Conservation (phyloP, 2,113 vertebrate species). For the Eira barbara region DNA sequence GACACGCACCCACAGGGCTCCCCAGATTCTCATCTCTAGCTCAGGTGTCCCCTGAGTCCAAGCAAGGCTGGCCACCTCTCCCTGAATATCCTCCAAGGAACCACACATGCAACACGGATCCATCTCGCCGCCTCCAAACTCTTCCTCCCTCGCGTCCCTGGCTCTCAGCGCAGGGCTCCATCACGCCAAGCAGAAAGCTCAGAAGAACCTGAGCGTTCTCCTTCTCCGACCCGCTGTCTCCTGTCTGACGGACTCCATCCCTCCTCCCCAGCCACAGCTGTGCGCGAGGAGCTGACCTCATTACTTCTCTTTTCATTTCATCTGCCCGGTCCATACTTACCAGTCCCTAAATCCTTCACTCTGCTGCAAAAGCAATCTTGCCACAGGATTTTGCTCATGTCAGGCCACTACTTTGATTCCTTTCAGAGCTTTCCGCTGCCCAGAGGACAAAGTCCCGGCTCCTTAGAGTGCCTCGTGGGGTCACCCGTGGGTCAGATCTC, state of each 20-base stretch:
- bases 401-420: background rate
- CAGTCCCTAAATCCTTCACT: background rate
- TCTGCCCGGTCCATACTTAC: rapidly evolving
- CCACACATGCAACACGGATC: rapidly evolving
- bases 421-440: background rate
- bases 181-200: background rate
- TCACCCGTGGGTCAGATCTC: background rate
- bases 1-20: background rate
- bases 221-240: background rate
- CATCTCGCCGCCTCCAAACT: background rate
- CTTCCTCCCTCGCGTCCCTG: rapidly evolving
- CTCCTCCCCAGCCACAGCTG: background rate
- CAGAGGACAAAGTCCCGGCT: background rate
- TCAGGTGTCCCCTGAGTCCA: background rate
- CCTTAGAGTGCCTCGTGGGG: background rate
- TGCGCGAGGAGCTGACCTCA: background rate
- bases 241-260: background rate
- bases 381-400: background rate
- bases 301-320: conserved; percentile 37
- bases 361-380: background rate
- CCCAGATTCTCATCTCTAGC: background rate
- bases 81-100: background rate
- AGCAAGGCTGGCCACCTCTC: background rate
- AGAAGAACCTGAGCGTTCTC: background rate
- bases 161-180: background rate